These are phyloP conservation scores for Meleagris gallopavo DNA, from an alignment of 2,113 vertebrate species.

Conservation along the genomic window DNA sequence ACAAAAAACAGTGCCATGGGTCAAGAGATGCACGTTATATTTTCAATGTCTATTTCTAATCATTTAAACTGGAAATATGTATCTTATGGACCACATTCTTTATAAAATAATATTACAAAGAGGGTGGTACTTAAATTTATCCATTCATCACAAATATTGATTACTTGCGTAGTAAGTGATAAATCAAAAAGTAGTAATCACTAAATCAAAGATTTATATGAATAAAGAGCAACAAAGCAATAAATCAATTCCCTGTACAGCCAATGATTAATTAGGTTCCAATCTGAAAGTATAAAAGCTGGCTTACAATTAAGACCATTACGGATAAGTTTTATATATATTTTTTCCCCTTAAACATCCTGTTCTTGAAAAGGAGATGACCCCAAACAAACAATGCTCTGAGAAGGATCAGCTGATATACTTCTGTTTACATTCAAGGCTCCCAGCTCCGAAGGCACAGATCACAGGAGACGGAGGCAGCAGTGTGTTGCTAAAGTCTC, in stretches of 20 bases:
- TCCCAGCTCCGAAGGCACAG: conserved; percentile 22
- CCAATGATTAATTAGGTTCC: conserved; percentile 88
- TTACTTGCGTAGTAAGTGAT: conserved; percentile 81
- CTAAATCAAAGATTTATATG: conserved; percentile 92
- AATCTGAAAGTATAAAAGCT: conserved; percentile 75
- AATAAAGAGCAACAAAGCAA: conserved; percentile 88
- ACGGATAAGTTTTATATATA: conserved; percentile 44
- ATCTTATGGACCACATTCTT: conserved; percentile 13
- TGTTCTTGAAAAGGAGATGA: conserved; percentile 58
- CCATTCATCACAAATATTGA: conserved; percentile 92
- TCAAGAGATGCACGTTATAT: background rate
- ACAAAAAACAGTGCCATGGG: background rate
- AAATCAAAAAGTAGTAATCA: conserved; percentile 88
- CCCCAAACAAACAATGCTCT: conserved; percentile 46
- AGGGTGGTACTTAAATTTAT: conserved; percentile 82
- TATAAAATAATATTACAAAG: conserved; percentile 71
- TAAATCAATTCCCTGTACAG: conserved; percentile 82
- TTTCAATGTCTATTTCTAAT: too few relatives aligned
- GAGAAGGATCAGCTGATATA: conserved; percentile 35
- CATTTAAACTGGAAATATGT: background rate
- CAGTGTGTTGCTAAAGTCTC: background rate
- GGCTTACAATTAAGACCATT: conserved; percentile 78
- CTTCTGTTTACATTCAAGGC: conserved; percentile 35
- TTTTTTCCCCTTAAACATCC: conserved; percentile 28
- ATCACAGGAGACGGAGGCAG: background rate